These are phyloP conservation scores for Mionectes macconnelli DNA, from an alignment of 2,113 vertebrate genomes.

Conservation along the genomic window DNA sequence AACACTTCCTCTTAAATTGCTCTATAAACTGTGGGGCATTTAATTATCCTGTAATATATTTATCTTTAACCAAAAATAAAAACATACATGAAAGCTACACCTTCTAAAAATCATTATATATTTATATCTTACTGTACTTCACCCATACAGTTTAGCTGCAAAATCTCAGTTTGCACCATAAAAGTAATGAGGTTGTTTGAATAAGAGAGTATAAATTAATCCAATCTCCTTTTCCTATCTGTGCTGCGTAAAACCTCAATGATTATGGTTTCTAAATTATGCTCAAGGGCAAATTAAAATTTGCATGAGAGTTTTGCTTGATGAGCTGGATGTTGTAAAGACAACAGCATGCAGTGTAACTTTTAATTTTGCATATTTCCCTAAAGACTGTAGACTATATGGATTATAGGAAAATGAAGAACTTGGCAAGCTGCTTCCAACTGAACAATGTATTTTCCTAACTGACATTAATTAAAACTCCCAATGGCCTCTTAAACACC, in stretches of 20 bases:
- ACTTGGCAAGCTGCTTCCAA: conserved; percentile 85
- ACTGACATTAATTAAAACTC: conserved; percentile 92
- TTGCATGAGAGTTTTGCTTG: conserved; percentile 95
- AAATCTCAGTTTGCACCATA: conserved; percentile 89
- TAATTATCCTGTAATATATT: conserved; percentile 67
- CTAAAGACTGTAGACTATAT: conserved; percentile 84
- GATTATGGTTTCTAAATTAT: conserved; percentile 99
- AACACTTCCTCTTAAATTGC: conserved; percentile 47
- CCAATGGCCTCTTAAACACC: conserved; percentile 87
- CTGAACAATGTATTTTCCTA: conserved; percentile 87
- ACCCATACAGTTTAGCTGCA: conserved; percentile 85
- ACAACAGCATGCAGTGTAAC: conserved; percentile 89
- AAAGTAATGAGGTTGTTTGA: conserved; percentile 98
- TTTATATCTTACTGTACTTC: conserved; percentile 75
- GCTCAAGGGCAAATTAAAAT: conserved; percentile 99
- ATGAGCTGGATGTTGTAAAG: conserved; percentile 87
- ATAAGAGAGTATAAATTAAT: conserved; percentile 96
- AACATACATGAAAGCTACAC: conserved; percentile 54
- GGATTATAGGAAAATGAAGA: conserved; percentile 87
- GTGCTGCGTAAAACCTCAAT: conserved; percentile 93
- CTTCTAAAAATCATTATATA: conserved; percentile 68
- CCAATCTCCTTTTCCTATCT: conserved; percentile 88
- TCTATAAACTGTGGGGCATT: conserved; percentile 54
- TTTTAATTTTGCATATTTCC: conserved; percentile 89
- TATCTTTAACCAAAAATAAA: conserved; percentile 67